Evolutionary conservation across 2,888 invertebrate genomes (phyloP).

Genomic region (Sinohyriopsis cumingii): DNA sequence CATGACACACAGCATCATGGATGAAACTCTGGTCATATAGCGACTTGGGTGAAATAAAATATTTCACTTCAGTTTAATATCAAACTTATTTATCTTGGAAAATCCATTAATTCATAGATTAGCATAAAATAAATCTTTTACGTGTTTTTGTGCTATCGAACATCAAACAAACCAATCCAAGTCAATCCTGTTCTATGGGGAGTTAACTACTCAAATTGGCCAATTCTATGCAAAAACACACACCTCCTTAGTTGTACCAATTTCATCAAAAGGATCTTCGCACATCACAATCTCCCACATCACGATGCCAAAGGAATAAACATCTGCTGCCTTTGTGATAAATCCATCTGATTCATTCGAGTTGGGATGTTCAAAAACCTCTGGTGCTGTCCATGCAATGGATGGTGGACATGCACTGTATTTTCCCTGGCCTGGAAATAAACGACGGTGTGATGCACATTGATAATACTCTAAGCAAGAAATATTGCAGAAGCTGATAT

Average conservation of each 20-base stretch:
- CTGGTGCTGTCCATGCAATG: slow-evolving; percentile 68
- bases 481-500: not conserved
- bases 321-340: slow-evolving; percentile 60
- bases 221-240: not conserved
- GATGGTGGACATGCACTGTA: slow-evolving; percentile 64
- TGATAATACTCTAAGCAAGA: not conserved
- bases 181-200: too few relatives aligned
- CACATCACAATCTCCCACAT: slow-evolving; percentile 64
- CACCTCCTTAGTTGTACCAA: slow-evolving; percentile 62
- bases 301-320: slow-evolving; percentile 66
- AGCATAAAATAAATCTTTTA: too few relatives aligned
- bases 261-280: slow-evolving; percentile 66
- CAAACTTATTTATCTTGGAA: too few relatives aligned
- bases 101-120: too few relatives aligned
- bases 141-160: too few relatives aligned
- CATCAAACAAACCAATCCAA: too few relatives aligned
- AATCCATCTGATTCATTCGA: slow-evolving; percentile 38
- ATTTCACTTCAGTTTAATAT: too few relatives aligned
- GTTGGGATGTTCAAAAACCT: slow-evolving; percentile 56
- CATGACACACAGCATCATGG: too few relatives aligned
- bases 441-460: not conserved
- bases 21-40: too few relatives aligned
- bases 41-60: too few relatives aligned
- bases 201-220: too few relatives aligned
- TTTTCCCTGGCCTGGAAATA: slow-evolving; percentile 54